Evolutionary conservation across 2,888 invertebrate species (phyloP), one percentile per base, ranked within the genome.

Genomic region (Ectemnius cavifrons): DNA sequence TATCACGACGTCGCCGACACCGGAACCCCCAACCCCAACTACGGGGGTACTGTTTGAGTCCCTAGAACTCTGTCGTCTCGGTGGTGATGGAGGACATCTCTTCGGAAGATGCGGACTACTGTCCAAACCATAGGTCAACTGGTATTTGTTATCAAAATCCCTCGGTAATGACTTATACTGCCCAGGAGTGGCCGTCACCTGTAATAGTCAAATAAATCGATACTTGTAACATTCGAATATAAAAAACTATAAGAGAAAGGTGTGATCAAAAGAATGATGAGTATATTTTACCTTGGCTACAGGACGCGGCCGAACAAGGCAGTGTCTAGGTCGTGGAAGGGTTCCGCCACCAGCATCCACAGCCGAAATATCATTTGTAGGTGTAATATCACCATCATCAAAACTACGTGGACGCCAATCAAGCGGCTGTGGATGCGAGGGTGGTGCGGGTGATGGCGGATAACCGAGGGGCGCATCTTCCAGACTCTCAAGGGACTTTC

Each of bases 341-440:
- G 98, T 98, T 6, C 97, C 97, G 0, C 96, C 91, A 68, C 88
- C 96, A 84, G 95, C 95, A 84, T 90, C 89, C 37, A 84, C 80
- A 20, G 91, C 83, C n/a, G 91, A 90, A 27, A 92, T 92, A 90
- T 97, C 97, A 88, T 97, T 97, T 61, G 97, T 97, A 14, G 96
- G 96, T 46, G 97, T 97, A 79, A 97, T 95, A 90, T 97, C 97
- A 18, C 97, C 97, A 88, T 97, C 97, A 90, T 97, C 97, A 89
- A 96, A 96, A 77, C 96, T 95, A 84, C 96, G 93, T 71, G 92
- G 91, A 86, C 95, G 93, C 95, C 95, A 95, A 77, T 92, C 91
- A 77, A 92, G 87, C 13, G 90, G 86, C 78, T 94, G 93, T 0
- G 92, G 92, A 73, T 87, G 87, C 1, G 86, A 77, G 2, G 82